These are phyloP conservation scores for Sebastes oblongus DNA, from an alignment of 2,797 vertebrate genomes.

Conservation along the genomic window DNA sequence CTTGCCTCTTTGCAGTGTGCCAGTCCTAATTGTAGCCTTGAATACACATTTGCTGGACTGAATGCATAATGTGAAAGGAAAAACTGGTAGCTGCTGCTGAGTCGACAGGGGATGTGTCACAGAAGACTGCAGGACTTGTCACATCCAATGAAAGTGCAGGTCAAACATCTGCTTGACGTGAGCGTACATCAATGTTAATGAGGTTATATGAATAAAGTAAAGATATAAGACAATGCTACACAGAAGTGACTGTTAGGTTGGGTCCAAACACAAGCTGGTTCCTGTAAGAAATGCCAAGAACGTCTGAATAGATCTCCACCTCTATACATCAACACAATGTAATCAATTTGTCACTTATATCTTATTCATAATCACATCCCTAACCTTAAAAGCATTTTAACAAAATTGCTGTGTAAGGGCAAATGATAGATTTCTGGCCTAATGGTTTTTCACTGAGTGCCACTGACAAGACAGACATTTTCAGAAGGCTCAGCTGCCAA, in stretches of 20 bases:
- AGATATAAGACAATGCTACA: not conserved
- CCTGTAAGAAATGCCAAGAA: not conserved
- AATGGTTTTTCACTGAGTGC: not conserved
- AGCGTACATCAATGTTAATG: not conserved
- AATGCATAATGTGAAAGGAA: conserved; percentile 37
- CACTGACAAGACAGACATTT: not conserved
- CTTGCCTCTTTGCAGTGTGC: not conserved
- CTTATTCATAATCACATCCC: not conserved
- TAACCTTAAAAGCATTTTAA: not conserved
- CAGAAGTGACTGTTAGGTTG: not conserved
- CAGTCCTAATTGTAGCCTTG: conserved; percentile 17
- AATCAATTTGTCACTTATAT: not conserved
- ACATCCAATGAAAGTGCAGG: conserved; percentile 4
- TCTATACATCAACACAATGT: not conserved
- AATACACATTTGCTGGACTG: conserved; percentile 33
- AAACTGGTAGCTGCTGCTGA: conserved; percentile 13
- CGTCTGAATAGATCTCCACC: not conserved
- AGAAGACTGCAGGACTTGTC: conserved; percentile 27
- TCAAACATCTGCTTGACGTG: conserved; percentile 11
- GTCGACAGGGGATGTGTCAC: conserved; percentile 1
- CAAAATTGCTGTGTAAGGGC: not conserved
- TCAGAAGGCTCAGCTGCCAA: not conserved
- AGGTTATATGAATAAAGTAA: conserved; percentile 11
- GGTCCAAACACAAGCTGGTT: not conserved
- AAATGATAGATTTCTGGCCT: not conserved